phyloP scores from a whole-genome alignment of 2,113 vertebrate species.

The Osmerus mordax region DNA sequence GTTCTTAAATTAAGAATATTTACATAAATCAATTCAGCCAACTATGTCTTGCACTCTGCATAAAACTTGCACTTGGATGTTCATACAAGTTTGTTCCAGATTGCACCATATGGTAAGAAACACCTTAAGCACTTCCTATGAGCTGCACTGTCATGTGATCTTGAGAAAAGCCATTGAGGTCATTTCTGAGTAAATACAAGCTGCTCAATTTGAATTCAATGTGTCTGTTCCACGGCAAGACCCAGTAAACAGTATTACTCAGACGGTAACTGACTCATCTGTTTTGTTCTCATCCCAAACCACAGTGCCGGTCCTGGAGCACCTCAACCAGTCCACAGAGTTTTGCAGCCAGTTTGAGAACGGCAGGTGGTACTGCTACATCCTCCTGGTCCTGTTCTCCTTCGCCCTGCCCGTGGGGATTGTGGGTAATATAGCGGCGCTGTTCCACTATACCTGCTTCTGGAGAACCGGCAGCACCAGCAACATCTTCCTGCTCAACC shows the following conservation, averaged over 20 bases:
- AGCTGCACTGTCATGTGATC: neutral
- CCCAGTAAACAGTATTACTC: too few species aligned
- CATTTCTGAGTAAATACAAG: neutral
- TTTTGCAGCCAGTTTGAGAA: constrained; percentile 63
- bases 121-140: too few species aligned
- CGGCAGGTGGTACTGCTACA: constrained; percentile 70
- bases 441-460: constrained; percentile 65
- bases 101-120: too few species aligned
- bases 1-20: too few species aligned
- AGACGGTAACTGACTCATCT: constrained; percentile 2
- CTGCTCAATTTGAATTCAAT: neutral
- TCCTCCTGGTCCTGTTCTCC: constrained; percentile 66
- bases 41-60: too few species aligned
- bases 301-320: constrained; percentile 30
- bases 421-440: constrained; percentile 71
- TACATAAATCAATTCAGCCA: too few species aligned
- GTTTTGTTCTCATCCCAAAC: constrained; percentile 12
- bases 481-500: constrained; percentile 73
- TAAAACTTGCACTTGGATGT: too few species aligned
- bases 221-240: neutral
- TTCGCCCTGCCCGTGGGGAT: constrained; percentile 68
- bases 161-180: neutral
- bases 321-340: constrained; percentile 40
- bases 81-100: too few species aligned
- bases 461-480: constrained; percentile 64